Percentiles rank a stretch among this genome's conserved stretches.
Conservation (phyloP, 2,888 invertebrate species). For the Mechanitis mazaeus region DNA sequence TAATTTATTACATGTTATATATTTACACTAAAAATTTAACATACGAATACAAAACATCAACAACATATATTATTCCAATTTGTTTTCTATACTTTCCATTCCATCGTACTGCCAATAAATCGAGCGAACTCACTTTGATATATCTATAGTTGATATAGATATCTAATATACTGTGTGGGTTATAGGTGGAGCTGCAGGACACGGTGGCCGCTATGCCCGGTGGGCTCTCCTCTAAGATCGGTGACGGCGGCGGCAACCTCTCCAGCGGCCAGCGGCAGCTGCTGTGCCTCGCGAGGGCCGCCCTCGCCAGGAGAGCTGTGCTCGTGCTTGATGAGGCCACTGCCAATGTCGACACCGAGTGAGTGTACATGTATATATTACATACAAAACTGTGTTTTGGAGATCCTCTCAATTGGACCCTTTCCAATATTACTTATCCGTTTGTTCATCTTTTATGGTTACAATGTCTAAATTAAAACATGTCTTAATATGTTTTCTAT, state of each 20-base stretch:
- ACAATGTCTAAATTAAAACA: neutral
- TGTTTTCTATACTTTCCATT: too few species aligned
- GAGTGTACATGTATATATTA: slow-evolving; percentile 37
- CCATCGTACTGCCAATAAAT: too few species aligned
- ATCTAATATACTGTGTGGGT: too few species aligned
- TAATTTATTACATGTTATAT: too few species aligned
- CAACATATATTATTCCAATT: too few species aligned
- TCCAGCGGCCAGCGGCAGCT: slow-evolving; percentile 84
- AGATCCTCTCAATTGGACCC: slow-evolving; percentile 4
- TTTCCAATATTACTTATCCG: too few species aligned
- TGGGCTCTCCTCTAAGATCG: slow-evolving; percentile 77
- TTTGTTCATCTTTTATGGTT: neutral
- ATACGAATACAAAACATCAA: too few species aligned
- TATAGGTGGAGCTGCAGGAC: slow-evolving; percentile 80
- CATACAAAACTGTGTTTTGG: too few species aligned
- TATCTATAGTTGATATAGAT: too few species aligned
- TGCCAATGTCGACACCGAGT: slow-evolving; percentile 92
- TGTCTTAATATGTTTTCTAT: neutral
- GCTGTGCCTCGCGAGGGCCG: slow-evolving; percentile 83
- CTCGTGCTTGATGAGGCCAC: slow-evolving; percentile 90
- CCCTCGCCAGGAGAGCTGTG: slow-evolving; percentile 81
- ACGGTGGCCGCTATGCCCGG: slow-evolving; percentile 71
- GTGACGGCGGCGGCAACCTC: slow-evolving; percentile 81
- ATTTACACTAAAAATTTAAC: too few species aligned
- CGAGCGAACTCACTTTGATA: too few species aligned